Evolutionary conservation across 2,113 vertebrate species (phyloP).

Genomic region (Rhizomys pruinosus): DNA sequence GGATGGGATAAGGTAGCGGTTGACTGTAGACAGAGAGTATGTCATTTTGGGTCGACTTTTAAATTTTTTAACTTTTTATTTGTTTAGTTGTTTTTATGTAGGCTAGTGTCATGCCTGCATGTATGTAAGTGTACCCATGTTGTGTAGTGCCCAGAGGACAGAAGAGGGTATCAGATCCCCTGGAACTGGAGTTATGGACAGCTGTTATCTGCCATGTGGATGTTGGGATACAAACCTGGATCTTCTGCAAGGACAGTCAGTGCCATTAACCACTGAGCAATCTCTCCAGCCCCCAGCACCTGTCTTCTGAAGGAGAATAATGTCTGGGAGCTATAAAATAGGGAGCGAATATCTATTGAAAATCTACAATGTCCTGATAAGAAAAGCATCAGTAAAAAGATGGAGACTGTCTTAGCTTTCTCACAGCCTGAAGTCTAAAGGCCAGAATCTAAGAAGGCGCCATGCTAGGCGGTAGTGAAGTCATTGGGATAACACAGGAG

Average conservation of each 20-base stretch:
- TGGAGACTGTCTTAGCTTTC: background rate
- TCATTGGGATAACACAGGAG: background rate
- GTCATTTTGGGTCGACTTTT: background rate
- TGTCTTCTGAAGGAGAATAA: background rate
- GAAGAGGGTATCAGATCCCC: too few relatives aligned
- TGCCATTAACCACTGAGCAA: too few relatives aligned
- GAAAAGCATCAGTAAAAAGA: background rate
- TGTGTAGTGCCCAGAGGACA: too few relatives aligned
- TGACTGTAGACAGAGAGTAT: background rate
- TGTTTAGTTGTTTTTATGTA: too few relatives aligned
- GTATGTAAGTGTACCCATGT: too few relatives aligned
- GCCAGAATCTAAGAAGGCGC: background rate
- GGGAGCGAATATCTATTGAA: background rate
- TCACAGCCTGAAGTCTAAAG: background rate
- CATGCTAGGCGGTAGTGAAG: background rate
- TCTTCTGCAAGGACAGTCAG: too few relatives aligned
- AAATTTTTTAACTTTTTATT: too few relatives aligned
- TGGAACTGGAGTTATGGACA: too few relatives aligned
- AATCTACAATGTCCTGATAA: background rate
- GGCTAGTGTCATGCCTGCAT: too few relatives aligned
- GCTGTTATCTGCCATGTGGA: too few relatives aligned
- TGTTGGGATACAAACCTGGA: too few relatives aligned
- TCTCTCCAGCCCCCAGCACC: too few relatives aligned
- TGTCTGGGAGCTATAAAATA: background rate
- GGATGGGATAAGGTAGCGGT: background rate